Evolutionary conservation across 2,797 vertebrate genomes (phyloP).

Genomic region (Miichthys miiuy): DNA sequence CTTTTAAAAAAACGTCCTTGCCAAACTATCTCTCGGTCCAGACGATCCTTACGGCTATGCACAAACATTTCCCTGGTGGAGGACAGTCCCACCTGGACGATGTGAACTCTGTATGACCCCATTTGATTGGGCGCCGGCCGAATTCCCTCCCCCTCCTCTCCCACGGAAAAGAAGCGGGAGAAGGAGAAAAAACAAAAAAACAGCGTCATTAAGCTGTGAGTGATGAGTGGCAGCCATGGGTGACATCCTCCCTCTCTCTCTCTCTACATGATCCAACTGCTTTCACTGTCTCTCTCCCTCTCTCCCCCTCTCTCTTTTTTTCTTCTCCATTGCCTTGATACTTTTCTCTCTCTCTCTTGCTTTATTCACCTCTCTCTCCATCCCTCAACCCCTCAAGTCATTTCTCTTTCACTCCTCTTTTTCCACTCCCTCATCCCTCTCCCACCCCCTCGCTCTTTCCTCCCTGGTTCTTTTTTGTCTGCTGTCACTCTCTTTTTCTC

Average conservation of each 20-base stretch:
- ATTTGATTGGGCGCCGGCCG: slow-evolving; percentile 93
- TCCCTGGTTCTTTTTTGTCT: slow-evolving; percentile 76
- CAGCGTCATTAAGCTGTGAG: slow-evolving; percentile 99
- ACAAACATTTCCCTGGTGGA: slow-evolving; percentile 56
- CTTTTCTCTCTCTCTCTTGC: slow-evolving; percentile 63
- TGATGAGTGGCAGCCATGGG: slow-evolving; percentile 99
- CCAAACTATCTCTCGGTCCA: background rate
- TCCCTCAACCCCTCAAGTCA: slow-evolving; percentile 80
- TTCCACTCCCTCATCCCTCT: slow-evolving; percentile 68
- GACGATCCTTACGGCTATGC: slow-evolving; percentile 5
- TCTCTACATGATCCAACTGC: slow-evolving; percentile 65
- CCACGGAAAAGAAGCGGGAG: slow-evolving; percentile 76
- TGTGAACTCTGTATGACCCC: slow-evolving; percentile 98
- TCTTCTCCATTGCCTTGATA: slow-evolving; percentile 68
- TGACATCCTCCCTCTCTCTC: slow-evolving; percentile 90
- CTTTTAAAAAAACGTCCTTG: background rate
- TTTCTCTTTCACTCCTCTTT: slow-evolving; percentile 80
- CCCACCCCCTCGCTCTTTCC: slow-evolving; percentile 36
- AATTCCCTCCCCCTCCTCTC: slow-evolving; percentile 83
- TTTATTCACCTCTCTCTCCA: slow-evolving; percentile 80
- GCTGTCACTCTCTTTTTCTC: slow-evolving; percentile 75
- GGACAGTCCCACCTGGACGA: slow-evolving; percentile 94
- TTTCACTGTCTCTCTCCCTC: slow-evolving; percentile 55
- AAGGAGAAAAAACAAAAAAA: slow-evolving; percentile 78
- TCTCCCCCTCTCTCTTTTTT: slow-evolving; percentile 19